Evolutionary conservation across 2,888 invertebrate genomes (phyloP).

Genomic region (Lasioglossum oenotherae): DNA sequence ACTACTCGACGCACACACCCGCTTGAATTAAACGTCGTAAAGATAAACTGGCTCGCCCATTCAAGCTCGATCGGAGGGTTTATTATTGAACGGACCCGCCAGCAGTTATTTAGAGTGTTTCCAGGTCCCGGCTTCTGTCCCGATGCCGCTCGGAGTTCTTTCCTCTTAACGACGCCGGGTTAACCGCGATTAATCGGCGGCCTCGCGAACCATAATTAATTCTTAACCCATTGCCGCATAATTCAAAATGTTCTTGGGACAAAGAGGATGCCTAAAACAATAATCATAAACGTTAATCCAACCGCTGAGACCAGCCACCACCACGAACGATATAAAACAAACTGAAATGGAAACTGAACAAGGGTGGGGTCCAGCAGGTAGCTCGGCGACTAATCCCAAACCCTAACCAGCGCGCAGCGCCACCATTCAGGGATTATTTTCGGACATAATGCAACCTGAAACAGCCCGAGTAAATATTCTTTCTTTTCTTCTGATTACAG

Average conservation of each 20-base stretch:
- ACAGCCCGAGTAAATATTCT: neutral
- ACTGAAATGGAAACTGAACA: neutral
- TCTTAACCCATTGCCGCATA: neutral
- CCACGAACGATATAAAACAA: neutral
- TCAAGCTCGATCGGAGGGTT: slow-evolving; percentile 66
- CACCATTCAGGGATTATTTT: neutral
- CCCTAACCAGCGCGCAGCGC: neutral
- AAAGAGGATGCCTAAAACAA: neutral
- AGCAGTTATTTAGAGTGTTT: slow-evolving; percentile 64
- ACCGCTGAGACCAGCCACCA: neutral
- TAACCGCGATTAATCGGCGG: neutral
- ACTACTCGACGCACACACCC: neutral
- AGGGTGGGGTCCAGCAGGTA: neutral
- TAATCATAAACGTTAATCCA: neutral
- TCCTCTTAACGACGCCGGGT: neutral
- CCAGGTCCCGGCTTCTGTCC: slow-evolving; percentile 46
- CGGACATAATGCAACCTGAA: neutral
- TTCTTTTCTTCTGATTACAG: slow-evolving; percentile 79
- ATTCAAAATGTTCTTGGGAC: neutral
- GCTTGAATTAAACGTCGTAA: slow-evolving; percentile 56
- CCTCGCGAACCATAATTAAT: neutral
- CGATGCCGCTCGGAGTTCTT: neutral
- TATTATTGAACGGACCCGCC: slow-evolving; percentile 72
- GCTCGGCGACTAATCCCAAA: neutral
- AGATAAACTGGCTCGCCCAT: slow-evolving; percentile 67